A percentile compares a stretch with the other conserved stretches of the same genome.
Conservation (phyloP, 2,797 vertebrate genomes). For the Hydrolagus colliei region DNA sequence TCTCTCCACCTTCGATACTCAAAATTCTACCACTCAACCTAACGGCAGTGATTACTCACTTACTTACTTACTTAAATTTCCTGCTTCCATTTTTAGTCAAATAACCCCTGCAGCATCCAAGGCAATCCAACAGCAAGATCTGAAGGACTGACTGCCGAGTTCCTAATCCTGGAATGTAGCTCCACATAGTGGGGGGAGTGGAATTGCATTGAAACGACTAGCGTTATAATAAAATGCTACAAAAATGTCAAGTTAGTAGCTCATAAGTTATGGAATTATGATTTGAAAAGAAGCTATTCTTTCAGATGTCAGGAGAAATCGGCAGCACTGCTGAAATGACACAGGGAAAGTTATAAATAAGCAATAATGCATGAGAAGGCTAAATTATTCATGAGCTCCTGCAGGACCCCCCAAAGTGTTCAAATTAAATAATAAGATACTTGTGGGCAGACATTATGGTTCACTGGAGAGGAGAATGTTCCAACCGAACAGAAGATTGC, state of each 20-base stretch:
- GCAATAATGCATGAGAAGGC: background rate
- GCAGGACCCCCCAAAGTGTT: conserved; percentile 9
- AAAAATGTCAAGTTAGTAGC: conserved; percentile 14
- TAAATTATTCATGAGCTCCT: conserved; percentile 2
- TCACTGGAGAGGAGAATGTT: background rate
- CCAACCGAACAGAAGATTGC: background rate
- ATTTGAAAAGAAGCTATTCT: conserved; percentile 6
- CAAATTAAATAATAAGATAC: conserved; percentile 14
- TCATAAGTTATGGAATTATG: background rate
- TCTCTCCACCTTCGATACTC: no score
- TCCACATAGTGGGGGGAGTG: no score
- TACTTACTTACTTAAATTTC: background rate
- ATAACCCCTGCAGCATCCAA: no score
- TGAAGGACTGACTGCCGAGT: no score
- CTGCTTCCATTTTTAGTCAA: background rate
- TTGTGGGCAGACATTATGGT: background rate
- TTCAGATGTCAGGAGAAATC: conserved; percentile 11
- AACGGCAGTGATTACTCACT: background rate
- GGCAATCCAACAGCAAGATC: background rate
- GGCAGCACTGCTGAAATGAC: background rate
- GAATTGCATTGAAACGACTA: background rate
- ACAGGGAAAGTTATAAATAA: conserved; percentile 25
- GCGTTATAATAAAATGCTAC: conserved; percentile 1
- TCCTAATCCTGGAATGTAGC: background rate
- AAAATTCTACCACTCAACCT: no score